Evolutionary conservation across 2,888 invertebrate genomes (phyloP).

Genomic region (Diaphora mendica): DNA sequence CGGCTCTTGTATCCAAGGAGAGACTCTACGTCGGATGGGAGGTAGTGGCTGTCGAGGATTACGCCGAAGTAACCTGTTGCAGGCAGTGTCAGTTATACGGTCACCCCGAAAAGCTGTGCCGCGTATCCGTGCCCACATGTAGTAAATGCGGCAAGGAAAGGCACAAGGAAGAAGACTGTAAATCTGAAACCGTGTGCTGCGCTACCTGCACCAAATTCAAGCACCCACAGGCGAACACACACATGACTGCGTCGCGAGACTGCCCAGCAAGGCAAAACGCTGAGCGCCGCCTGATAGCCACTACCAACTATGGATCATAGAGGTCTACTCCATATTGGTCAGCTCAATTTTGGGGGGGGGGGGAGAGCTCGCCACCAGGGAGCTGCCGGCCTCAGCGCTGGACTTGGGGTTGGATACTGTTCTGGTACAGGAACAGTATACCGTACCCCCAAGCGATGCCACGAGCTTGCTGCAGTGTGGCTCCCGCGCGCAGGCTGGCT

Average conservation of each 20-base stretch:
- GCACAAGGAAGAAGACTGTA: no score
- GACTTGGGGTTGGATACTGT: conserved; percentile 34
- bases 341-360: conserved; percentile 42
- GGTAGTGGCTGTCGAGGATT: no score
- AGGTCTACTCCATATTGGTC: not conserved
- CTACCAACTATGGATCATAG: conserved; percentile 25
- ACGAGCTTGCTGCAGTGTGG: conserved; percentile 6
- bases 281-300: conserved; percentile 1
- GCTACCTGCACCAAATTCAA: no score
- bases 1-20: no score
- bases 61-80: no score
- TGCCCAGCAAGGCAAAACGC: conserved; percentile 26
- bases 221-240: conserved; percentile 7
- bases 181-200: no score
- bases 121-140: no score
- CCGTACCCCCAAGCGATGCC: not conserved
- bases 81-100: no score
- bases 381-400: conserved; percentile 33
- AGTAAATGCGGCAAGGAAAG: no score
- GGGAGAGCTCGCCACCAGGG: conserved; percentile 31
- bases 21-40: no score
- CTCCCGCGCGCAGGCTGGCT: conserved; percentile 36
- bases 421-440: conserved; percentile 49
- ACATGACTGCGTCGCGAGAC: conserved; percentile 27
- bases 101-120: no score